Conservation (phyloP, 1,140 invertebrate species). For the Asobara japonica region DNA sequence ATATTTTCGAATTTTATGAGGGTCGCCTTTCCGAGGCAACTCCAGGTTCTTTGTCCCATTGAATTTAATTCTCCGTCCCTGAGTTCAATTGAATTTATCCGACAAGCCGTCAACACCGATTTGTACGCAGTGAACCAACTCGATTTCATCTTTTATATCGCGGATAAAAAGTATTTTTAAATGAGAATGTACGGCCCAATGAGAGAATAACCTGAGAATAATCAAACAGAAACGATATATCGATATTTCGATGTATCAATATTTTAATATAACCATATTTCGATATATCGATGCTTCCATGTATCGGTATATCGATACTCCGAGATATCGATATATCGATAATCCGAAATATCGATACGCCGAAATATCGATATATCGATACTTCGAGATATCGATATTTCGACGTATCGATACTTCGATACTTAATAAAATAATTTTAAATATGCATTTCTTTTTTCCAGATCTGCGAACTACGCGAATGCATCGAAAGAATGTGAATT, state of each 20-base stretch:
- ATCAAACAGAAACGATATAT: too few species aligned
- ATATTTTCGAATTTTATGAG: background rate
- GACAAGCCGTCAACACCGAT: constrained; percentile 24
- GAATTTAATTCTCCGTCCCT: constrained; percentile 12
- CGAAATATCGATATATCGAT: too few species aligned
- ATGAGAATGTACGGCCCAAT: constrained; percentile 1
- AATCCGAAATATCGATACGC: too few species aligned
- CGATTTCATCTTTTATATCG: constrained; percentile 6
- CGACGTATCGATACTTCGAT: too few species aligned
- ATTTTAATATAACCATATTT: too few species aligned
- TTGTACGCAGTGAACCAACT: constrained; percentile 7
- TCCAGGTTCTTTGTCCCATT: background rate
- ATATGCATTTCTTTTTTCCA: constrained; percentile 63
- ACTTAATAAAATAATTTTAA: background rate
- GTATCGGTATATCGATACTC: too few species aligned
- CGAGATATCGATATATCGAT: too few species aligned
- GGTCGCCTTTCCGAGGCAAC: background rate
- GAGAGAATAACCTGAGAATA: background rate
- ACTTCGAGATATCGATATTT: too few species aligned
- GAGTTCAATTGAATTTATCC: constrained; percentile 28
- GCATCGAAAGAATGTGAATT: constrained; percentile 85
- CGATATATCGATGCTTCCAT: too few species aligned
- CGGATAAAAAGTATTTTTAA: constrained; percentile 5
- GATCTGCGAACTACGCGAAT: constrained; percentile 91
- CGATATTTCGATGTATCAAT: too few species aligned